Percentiles rank a stretch among this genome's conserved stretches.
These are phyloP conservation scores for Drosophila pseudotakahashii DNA, from an alignment of 2,888 invertebrate genomes.

Conservation along the genomic window DNA sequence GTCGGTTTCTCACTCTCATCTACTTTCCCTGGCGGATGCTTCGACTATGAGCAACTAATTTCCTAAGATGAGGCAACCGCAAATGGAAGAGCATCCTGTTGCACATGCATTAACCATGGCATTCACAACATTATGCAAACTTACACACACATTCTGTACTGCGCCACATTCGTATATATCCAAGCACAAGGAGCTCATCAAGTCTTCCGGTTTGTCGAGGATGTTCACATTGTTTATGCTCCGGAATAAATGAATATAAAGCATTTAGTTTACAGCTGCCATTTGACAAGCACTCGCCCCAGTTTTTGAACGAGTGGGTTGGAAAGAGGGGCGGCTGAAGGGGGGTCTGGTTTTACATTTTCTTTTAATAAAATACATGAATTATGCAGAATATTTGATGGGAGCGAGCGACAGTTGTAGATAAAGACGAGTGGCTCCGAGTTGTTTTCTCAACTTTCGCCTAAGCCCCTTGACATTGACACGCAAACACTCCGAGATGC, in stretches of 20 bases:
- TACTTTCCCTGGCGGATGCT: slow-evolving; percentile 8
- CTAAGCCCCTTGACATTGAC: slow-evolving; percentile 38
- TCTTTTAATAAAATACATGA: slow-evolving; percentile 64
- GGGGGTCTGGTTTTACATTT: slow-evolving; percentile 51
- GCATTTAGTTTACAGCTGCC: slow-evolving; percentile 64
- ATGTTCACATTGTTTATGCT: slow-evolving; percentile 45
- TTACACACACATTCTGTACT: slow-evolving; percentile 28
- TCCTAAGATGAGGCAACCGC: slow-evolving; percentile 31
- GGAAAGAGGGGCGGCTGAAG: neutral
- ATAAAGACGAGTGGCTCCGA: slow-evolving; percentile 17
- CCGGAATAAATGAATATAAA: slow-evolving; percentile 73
- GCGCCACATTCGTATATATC: slow-evolving; percentile 1
- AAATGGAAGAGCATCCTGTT: slow-evolving; percentile 42
- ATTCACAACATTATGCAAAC: slow-evolving; percentile 43
- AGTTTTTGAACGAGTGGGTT: slow-evolving; percentile 13
- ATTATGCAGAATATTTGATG: slow-evolving; percentile 65
- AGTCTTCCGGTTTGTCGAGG: slow-evolving; percentile 40
- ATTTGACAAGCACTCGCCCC: slow-evolving; percentile 54
- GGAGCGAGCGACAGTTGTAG: slow-evolving; percentile 27
- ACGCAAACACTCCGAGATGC: slow-evolving; percentile 4
- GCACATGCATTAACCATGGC: slow-evolving; percentile 46
- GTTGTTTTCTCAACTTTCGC: slow-evolving; percentile 21
- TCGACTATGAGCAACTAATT: slow-evolving; percentile 43
- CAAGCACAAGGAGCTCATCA: slow-evolving; percentile 36
- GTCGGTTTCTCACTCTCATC: neutral